phyloP scores from a whole-genome alignment of 1,140 invertebrate genomes.

The Tenebrio molitor region DNA sequence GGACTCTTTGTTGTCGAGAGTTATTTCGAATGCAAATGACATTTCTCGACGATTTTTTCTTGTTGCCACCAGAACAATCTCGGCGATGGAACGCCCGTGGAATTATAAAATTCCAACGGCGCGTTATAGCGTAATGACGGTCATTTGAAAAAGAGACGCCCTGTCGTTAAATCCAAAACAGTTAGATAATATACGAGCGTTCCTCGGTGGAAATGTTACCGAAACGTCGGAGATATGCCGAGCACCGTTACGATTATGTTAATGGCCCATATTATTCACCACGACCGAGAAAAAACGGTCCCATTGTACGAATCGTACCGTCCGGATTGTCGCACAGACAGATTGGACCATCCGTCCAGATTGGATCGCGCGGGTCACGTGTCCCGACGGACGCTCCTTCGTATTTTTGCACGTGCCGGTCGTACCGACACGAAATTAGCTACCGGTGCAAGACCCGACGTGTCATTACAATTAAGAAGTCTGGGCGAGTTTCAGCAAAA shows the following conservation, averaged over 20 bases:
- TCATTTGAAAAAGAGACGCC: slow-evolving; percentile 34
- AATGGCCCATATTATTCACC: slow-evolving; percentile 23
- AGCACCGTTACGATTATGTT: slow-evolving; percentile 25
- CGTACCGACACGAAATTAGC: too few species aligned
- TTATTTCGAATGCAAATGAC: slow-evolving; percentile 14
- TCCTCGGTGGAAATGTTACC: slow-evolving; percentile 28
- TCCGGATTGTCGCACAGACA: too few species aligned
- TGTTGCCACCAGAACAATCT: too few species aligned
- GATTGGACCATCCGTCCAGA: too few species aligned
- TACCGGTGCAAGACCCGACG: too few species aligned
- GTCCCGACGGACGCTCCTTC: too few species aligned
- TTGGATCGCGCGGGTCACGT: too few species aligned
- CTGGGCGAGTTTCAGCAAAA: too few species aligned
- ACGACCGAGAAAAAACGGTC: neutral
- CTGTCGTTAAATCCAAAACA: slow-evolving; percentile 36
- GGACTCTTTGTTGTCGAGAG: neutral
- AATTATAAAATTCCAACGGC: slow-evolving; percentile 31
- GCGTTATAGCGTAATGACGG: slow-evolving; percentile 16
- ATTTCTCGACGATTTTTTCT: neutral
- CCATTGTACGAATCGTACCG: neutral
- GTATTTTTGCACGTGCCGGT: too few species aligned
- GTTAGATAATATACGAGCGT: slow-evolving; percentile 26
- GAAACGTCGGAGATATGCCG: slow-evolving; percentile 36
- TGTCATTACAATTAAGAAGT: too few species aligned
- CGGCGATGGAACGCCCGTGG: neutral